phyloP scores from a whole-genome alignment of 2,888 invertebrate species.

The Drosophila ochracea region DNA sequence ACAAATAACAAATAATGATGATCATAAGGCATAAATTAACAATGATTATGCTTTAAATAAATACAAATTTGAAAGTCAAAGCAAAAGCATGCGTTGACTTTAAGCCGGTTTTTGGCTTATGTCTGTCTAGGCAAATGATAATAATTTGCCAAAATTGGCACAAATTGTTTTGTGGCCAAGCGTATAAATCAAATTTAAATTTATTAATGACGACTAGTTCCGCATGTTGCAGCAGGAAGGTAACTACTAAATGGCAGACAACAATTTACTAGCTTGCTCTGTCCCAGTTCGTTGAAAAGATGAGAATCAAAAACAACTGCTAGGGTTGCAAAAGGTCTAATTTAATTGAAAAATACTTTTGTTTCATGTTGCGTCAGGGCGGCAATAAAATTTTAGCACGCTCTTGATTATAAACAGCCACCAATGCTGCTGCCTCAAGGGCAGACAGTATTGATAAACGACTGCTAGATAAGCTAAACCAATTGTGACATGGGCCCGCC shows the following conservation, averaged over 20 bases:
- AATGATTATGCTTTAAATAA: constrained; percentile 7
- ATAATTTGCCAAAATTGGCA: constrained; percentile 40
- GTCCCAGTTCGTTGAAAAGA: constrained; percentile 21
- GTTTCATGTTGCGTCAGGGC: neutral
- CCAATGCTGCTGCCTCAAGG: constrained; percentile 23
- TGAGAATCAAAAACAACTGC: constrained; percentile 1
- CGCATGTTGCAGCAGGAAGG: constrained; percentile 48
- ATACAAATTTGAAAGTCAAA: constrained; percentile 15
- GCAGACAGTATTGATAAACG: constrained; percentile 29
- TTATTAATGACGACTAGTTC: constrained; percentile 46
- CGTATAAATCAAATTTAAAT: constrained; percentile 49
- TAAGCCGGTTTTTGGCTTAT: constrained; percentile 42
- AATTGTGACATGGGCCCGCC: constrained; percentile 1
- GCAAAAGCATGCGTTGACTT: constrained; percentile 7
- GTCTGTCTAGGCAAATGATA: constrained; percentile 27
- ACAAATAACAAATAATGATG: constrained; percentile 43
- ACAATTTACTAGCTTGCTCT: constrained; percentile 25
- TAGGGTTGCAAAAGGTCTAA: neutral
- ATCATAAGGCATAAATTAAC: constrained; percentile 50
- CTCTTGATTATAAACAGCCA: constrained; percentile 1
- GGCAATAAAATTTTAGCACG: neutral
- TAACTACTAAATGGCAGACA: constrained; percentile 14
- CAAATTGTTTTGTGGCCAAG: constrained; percentile 33
- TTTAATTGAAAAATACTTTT: constrained; percentile 6
- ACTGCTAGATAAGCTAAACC: constrained; percentile 26